These are phyloP conservation scores for Thereuonema tuberculata DNA, from an alignment of 1,140 invertebrate genomes.

Conservation along the genomic window DNA sequence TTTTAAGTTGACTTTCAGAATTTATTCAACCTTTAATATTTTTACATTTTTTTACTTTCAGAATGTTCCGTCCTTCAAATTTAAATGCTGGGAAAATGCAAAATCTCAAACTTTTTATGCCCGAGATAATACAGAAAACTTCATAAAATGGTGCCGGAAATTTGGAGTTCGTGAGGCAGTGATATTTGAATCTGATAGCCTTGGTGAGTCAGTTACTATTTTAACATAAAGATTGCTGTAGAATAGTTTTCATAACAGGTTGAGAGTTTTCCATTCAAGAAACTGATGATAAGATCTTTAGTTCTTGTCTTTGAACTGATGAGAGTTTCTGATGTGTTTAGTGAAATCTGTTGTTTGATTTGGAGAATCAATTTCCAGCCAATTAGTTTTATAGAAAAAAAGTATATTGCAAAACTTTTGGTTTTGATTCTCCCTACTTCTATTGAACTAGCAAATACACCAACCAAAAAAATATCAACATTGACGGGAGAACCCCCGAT, in stretches of 20 bases:
- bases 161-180: slow-evolving; percentile 77
- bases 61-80: slow-evolving; percentile 19
- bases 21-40: neutral
- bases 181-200: slow-evolving; percentile 83
- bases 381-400: no score
- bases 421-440: no score
- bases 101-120: slow-evolving; percentile 63
- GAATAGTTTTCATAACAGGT: no score
- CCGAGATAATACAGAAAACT: slow-evolving; percentile 85
- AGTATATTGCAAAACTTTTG: no score
- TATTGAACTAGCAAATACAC: no score
- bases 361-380: no score
- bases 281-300: no score
- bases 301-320: slow-evolving; percentile 15
- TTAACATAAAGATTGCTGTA: neutral
- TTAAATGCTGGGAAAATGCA: slow-evolving; percentile 65
- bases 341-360: no score
- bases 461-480: no score
- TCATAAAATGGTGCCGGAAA: slow-evolving; percentile 73
- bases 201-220: slow-evolving; percentile 46
- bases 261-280: no score
- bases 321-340: no score
- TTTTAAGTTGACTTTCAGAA: neutral
- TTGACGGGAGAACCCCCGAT: no score
- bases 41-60: slow-evolving; percentile 8